These are phyloP conservation scores for Molossus alvarezi DNA, from an alignment of 2,797 vertebrate species.

Conservation along the genomic window DNA sequence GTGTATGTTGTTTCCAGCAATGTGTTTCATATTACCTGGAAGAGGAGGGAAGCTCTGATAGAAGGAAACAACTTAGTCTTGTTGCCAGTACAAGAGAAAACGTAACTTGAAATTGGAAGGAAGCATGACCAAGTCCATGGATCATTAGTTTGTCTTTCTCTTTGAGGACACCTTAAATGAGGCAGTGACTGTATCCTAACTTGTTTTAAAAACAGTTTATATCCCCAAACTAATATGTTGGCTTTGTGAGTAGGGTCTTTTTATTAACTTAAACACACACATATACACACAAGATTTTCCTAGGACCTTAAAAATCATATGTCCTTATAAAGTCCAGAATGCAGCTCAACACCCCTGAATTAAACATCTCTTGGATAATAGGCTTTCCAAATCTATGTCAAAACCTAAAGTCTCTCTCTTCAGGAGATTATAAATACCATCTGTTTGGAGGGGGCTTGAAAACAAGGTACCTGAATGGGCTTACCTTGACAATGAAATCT, in stretches of 20 bases:
- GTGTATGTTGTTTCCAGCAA: constrained; percentile 88
- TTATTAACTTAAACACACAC: constrained; percentile 41
- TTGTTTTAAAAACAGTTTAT: constrained; percentile 61
- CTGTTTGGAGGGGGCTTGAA: constrained; percentile 20
- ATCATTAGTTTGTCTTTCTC: constrained; percentile 53
- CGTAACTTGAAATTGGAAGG: constrained; percentile 81
- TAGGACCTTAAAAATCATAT: constrained; percentile 53
- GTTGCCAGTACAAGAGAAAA: constrained; percentile 85
- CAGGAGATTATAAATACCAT: neutral
- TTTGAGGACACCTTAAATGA: constrained; percentile 20
- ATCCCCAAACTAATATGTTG: neutral
- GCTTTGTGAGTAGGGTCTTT: constrained; percentile 31
- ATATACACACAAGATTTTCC: neutral
- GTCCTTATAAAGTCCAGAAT: neutral
- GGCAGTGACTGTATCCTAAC: neutral
- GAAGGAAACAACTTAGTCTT: constrained; percentile 87
- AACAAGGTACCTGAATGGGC: constrained; percentile 70
- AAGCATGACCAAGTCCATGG: constrained; percentile 57
- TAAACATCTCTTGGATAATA: constrained; percentile 68
- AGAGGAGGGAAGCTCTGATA: constrained; percentile 88
- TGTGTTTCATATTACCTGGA: constrained; percentile 91
- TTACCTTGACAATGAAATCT: constrained; percentile 98
- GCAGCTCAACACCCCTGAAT: constrained; percentile 44
- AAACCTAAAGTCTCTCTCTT: constrained; percentile 5
- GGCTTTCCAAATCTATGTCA: constrained; percentile 18